phyloP scores from a whole-genome alignment of 2,113 vertebrate genomes.

The Laticauda colubrina region DNA sequence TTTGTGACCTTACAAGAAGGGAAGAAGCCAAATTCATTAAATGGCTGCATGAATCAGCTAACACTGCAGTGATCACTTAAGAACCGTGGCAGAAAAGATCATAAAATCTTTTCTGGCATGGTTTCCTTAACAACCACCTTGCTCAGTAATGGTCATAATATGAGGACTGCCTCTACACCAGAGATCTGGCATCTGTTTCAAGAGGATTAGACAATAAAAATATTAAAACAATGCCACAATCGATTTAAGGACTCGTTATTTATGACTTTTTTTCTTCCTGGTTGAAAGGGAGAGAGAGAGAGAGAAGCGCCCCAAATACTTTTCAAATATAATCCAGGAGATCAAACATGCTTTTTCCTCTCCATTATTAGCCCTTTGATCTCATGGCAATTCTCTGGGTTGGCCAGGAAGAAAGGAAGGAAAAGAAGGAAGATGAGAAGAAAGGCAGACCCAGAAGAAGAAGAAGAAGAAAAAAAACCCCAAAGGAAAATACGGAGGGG shows the following conservation, averaged over 20 bases:
- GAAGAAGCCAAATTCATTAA: background rate
- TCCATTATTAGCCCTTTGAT: slow-evolving; percentile 95
- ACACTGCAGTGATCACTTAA: background rate
- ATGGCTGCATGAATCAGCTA: background rate
- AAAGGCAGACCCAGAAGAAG: background rate
- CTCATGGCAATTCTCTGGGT: slow-evolving; percentile 80
- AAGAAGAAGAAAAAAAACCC: background rate
- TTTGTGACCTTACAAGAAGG: background rate
- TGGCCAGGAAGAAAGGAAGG: slow-evolving; percentile 67
- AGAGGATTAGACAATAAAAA: background rate
- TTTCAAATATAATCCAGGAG: slow-evolving; percentile 79
- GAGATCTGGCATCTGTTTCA: background rate
- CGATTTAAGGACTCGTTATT: slow-evolving; percentile 63
- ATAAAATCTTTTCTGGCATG: too few species aligned
- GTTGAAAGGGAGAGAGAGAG: slow-evolving; percentile 72
- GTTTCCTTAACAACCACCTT: background rate
- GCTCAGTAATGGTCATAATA: background rate
- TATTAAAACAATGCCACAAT: slow-evolving; percentile 52
- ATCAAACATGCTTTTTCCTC: slow-evolving; percentile 90
- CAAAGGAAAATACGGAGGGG: slow-evolving; percentile 45
- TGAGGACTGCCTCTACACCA: background rate
- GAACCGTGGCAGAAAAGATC: too few species aligned
- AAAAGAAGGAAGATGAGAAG: slow-evolving; percentile 63
- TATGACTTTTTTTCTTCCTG: slow-evolving; percentile 78
- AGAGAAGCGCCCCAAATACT: slow-evolving; percentile 76